Conservation (phyloP, 2,797 vertebrate genomes). For the Neomorphus geoffroyi region DNA sequence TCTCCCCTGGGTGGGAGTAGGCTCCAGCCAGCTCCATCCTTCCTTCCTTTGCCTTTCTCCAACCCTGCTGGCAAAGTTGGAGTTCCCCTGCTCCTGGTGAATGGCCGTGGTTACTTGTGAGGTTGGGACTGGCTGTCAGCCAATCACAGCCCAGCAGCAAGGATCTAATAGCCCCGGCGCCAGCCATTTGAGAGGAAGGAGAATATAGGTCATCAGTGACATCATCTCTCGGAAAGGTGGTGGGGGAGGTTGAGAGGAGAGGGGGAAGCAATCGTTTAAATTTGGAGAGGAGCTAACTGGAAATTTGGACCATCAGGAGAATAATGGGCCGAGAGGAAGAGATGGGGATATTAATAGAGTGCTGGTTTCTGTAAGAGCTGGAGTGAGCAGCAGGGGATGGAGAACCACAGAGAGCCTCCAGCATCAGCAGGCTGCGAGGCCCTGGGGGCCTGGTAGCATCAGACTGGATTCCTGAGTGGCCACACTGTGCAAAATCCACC, state of each 20-base stretch:
- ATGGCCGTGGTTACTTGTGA: slow-evolving; percentile 51
- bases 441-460: background rate
- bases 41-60: background rate
- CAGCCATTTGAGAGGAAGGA: slow-evolving; percentile 53
- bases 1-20: background rate
- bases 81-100: slow-evolving; percentile 29
- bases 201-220: slow-evolving; percentile 59
- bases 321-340: slow-evolving; percentile 47
- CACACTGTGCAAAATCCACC: background rate
- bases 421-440: background rate
- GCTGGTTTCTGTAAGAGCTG: slow-evolving; percentile 56
- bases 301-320: slow-evolving; percentile 59
- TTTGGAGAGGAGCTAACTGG: slow-evolving; percentile 69
- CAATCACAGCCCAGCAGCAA: slow-evolving; percentile 63
- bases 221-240: slow-evolving; percentile 58
- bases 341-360: slow-evolving; percentile 62
- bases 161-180: slow-evolving; percentile 70
- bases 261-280: slow-evolving; percentile 38
- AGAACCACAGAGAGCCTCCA: background rate
- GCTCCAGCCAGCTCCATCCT: background rate
- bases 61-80: background rate
- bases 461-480: background rate
- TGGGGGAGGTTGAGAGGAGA: background rate
- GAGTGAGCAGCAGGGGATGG: background rate
- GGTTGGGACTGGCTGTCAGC: slow-evolving; percentile 73